phyloP scores from a whole-genome alignment of 2,888 invertebrate species.

The Drosophila recens region DNA sequence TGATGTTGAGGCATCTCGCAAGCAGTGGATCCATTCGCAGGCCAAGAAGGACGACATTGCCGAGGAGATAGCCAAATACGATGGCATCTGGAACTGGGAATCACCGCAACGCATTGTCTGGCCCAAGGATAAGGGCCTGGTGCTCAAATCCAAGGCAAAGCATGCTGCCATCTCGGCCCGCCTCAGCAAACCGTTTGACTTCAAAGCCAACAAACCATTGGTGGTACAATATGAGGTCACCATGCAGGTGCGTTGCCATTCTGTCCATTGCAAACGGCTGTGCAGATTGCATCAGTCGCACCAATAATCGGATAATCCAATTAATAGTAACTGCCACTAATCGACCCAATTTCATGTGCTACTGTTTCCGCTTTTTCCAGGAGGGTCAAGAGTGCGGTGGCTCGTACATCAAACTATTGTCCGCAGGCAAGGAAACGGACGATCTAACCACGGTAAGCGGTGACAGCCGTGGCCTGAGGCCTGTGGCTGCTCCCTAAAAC shows the following conservation, averaged over 20 bases:
- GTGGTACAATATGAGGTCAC: slow-evolving; percentile 97
- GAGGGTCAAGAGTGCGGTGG: slow-evolving; percentile 99
- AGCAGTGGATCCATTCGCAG: slow-evolving; percentile 94
- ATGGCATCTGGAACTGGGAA: slow-evolving; percentile 92
- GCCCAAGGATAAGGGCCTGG: slow-evolving; percentile 93
- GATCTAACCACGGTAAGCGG: slow-evolving; percentile 88
- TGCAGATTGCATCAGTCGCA: slow-evolving; percentile 71
- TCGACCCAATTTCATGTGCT: slow-evolving; percentile 66
- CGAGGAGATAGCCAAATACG: slow-evolving; percentile 97
- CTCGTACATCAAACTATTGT: slow-evolving; percentile 97
- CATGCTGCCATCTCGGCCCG: slow-evolving; percentile 96
- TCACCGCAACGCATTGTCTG: slow-evolving; percentile 91
- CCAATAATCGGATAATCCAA: slow-evolving; percentile 68
- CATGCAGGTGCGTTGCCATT: slow-evolving; percentile 87
- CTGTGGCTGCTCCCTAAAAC: slow-evolving; percentile 1
- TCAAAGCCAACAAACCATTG: slow-evolving; percentile 90
- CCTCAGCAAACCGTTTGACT: slow-evolving; percentile 92
- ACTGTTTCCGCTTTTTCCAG: slow-evolving; percentile 84
- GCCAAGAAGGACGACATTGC: slow-evolving; percentile 96
- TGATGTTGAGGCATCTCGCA: slow-evolving; percentile 89
- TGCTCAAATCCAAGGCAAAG: slow-evolving; percentile 97
- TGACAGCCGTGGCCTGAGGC: slow-evolving; percentile 13
- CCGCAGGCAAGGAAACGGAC: slow-evolving; percentile 89
- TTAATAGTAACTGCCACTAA: slow-evolving; percentile 64
- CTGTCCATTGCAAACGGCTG: slow-evolving; percentile 8